Conservation (phyloP, 1,140 invertebrate species). For the Cydia pomonella region DNA sequence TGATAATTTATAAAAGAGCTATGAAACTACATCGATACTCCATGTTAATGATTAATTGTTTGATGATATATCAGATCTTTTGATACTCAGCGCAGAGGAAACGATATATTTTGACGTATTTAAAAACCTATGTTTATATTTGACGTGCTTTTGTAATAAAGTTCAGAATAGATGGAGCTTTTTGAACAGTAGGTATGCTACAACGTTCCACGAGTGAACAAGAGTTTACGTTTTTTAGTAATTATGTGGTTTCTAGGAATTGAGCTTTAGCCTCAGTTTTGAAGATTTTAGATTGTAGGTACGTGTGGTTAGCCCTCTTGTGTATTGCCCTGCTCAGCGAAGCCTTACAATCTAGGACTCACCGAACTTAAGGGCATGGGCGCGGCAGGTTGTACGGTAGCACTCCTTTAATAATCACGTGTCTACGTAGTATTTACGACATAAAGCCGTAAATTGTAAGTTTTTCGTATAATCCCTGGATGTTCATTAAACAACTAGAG, state of each 20-base stretch:
- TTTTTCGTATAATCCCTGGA: conserved; percentile 18
- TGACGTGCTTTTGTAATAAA: background rate
- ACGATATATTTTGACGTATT: background rate
- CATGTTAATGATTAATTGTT: background rate
- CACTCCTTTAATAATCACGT: conserved; percentile 65
- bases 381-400: conserved; percentile 69
- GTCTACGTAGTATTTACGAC: conserved; percentile 22
- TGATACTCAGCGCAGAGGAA: background rate
- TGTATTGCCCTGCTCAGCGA: conserved; percentile 65
- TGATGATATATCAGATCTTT: background rate
- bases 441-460: conserved; percentile 18
- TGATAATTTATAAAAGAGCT: background rate
- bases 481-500: conserved; percentile 15
- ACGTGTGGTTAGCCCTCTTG: conserved; percentile 39
- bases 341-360: conserved; percentile 76
- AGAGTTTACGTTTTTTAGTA: background rate
- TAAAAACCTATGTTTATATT: background rate
- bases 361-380: conserved; percentile 76
- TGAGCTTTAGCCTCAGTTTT: background rate
- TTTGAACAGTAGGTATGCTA: background rate
- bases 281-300: background rate
- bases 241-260: no score
- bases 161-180: background rate
- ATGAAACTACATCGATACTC: background rate
- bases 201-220: no score